These are phyloP conservation scores for Sepiola atlantica DNA, from an alignment of 2,888 invertebrate genomes.

Conservation along the genomic window DNA sequence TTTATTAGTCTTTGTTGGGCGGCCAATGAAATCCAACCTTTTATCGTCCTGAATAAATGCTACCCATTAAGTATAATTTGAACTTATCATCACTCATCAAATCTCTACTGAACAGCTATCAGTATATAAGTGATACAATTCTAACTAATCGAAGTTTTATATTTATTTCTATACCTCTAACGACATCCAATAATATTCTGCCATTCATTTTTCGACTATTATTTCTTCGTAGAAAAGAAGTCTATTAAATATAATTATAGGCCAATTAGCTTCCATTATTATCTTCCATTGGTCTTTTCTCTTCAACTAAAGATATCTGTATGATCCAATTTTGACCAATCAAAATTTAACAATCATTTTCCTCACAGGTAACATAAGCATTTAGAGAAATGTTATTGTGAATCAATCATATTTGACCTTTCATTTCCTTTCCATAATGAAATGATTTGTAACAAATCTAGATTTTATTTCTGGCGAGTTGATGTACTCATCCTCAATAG, in stretches of 20 bases:
- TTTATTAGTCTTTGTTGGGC: neutral
- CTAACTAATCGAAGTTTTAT: neutral
- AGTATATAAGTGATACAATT: neutral
- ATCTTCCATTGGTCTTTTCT: neutral
- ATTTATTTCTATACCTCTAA: slow-evolving; percentile 21
- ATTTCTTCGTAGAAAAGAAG: neutral
- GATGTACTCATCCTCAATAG: too few species aligned
- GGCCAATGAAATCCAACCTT: neutral
- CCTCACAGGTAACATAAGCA: neutral
- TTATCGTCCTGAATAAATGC: neutral
- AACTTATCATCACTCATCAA: slow-evolving; percentile 13
- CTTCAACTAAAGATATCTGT: neutral
- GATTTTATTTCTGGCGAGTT: too few species aligned
- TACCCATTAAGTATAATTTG: neutral
- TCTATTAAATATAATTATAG: slow-evolving; percentile 13
- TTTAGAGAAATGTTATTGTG: neutral
- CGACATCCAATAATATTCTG: neutral
- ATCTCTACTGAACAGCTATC: neutral
- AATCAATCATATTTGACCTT: neutral
- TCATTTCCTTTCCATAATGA: neutral
- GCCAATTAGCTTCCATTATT: neutral
- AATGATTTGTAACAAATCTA: neutral
- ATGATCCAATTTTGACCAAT: neutral
- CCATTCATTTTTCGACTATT: neutral
- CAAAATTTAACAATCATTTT: slow-evolving; percentile 6